These are phyloP conservation scores for Ia io DNA, from an alignment of 2,113 vertebrate species.

Conservation along the genomic window DNA sequence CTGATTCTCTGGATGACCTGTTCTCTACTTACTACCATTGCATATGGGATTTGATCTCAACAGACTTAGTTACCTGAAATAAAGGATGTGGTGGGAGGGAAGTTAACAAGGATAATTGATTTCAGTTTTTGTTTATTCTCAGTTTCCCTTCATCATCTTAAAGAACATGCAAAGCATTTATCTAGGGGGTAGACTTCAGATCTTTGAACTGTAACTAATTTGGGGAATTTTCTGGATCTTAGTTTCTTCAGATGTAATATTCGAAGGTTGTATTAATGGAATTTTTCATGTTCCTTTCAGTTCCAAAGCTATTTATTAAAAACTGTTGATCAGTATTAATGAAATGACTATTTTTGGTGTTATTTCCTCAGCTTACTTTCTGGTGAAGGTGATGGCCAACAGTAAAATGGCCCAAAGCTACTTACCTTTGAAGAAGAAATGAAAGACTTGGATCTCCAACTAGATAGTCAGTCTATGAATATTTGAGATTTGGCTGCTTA, in stretches of 20 bases:
- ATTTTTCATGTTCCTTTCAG: not conserved
- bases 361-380: slow-evolving; percentile 42
- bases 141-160: not conserved
- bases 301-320: slow-evolving; percentile 9
- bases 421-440: slow-evolving; percentile 29
- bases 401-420: not conserved
- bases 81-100: not conserved
- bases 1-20: slow-evolving; percentile 21
- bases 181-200: not conserved
- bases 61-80: not conserved
- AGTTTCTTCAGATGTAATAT: slow-evolving; percentile 12
- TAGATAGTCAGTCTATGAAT: not conserved
- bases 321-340: not conserved
- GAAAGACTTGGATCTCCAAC: not conserved
- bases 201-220: slow-evolving; percentile 33
- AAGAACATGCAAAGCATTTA: slow-evolving; percentile 8
- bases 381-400: not conserved
- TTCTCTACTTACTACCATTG: not conserved
- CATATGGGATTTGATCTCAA: not conserved
- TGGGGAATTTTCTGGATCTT: not conserved
- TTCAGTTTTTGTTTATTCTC: slow-evolving; percentile 16
- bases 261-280: not conserved
- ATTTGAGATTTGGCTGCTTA: slow-evolving; percentile 39
- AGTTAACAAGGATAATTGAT: slow-evolving; percentile 20
- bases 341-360: slow-evolving; percentile 14